Evolutionary conservation across 2,888 invertebrate genomes (phyloP), one percentile per base, ranked within the genome.

Genomic region (Nysson spinosus): DNA sequence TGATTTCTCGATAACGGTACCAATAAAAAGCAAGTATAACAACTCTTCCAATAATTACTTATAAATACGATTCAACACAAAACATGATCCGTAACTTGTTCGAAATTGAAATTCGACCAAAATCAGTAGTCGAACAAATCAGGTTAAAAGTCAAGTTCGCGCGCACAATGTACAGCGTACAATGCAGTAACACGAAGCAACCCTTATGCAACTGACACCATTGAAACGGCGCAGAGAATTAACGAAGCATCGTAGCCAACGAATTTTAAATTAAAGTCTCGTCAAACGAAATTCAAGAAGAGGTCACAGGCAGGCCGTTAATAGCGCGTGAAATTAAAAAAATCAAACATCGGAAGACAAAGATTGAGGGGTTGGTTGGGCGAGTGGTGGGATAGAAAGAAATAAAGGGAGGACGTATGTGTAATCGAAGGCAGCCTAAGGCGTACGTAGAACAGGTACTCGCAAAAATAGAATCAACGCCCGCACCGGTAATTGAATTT

Each of bases 401-500:
- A 22, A 11, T 9, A 7, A 37, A 11, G 30, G 1, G 22, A 6
- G 2, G 9, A 11, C 3, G 16, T 5, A 24, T 11, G 7, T 1
- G 12, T 16, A 30, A 35, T 61, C 7, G 43, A 26, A 32, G 37
- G 42, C 28, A 19, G 16, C 12, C 39, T 55, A 60, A 73, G 73
- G 49, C 17, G 37, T 11, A 24, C 32, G 4, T 16, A n/a, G 55
- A 47, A 51, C 68, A 66, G 67, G 68, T 55, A 34, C 42, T 50
- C 40, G 61, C 37, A 72, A 70, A 72, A 72, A 72, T 70, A 64
- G 71, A 55, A 67, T 72, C 64, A 55, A 55, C 68, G 62, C 19
- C 51, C 56, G 69, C 46, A 63, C 39, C 77, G 68, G 72, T 77
- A 77, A 77, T 77, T 77, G 77, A 77, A 77, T 77, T 74, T 69